phyloP scores from a whole-genome alignment of 2,797 vertebrate genomes.

The Coracias cyanogaster region DNA sequence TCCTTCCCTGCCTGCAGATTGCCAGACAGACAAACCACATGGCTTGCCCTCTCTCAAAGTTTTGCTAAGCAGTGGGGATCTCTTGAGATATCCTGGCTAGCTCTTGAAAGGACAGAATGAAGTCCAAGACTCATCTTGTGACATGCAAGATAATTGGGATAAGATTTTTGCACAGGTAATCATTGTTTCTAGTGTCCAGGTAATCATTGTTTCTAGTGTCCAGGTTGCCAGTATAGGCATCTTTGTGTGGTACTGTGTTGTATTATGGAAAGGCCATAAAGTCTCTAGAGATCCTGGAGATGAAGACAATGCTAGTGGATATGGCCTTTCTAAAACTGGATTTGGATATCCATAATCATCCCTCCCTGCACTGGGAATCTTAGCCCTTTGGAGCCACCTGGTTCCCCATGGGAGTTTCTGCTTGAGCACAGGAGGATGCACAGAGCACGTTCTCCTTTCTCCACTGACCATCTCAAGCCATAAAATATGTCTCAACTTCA shows the following conservation, averaged over 20 bases:
- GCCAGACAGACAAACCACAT: accelerated
- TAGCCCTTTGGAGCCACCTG: neutral
- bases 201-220: neutral
- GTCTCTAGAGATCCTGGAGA: neutral
- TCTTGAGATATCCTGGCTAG: neutral
- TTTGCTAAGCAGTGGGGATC: neutral
- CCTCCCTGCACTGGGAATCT: neutral
- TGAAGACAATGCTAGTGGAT: neutral
- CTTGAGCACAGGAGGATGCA: neutral
- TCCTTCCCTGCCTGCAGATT: neutral
- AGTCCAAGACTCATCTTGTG: neutral
- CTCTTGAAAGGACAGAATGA: neutral
- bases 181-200: neutral
- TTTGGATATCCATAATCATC: neutral
- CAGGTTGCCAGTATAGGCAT: neutral
- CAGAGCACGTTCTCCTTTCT: neutral
- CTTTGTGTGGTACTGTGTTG: neutral
- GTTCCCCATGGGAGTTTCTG: neutral
- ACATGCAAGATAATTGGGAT: neutral
- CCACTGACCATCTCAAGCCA: neutral
- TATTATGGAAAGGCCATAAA: neutral
- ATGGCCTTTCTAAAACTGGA: neutral
- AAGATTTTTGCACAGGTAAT: neutral
- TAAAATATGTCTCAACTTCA: neutral
- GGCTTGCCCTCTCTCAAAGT: neutral